A percentile compares a stretch with the other conserved stretches of the same genome.
phyloP scores from a whole-genome alignment of 2,797 vertebrate genomes.

The Takifugu ocellatus region DNA sequence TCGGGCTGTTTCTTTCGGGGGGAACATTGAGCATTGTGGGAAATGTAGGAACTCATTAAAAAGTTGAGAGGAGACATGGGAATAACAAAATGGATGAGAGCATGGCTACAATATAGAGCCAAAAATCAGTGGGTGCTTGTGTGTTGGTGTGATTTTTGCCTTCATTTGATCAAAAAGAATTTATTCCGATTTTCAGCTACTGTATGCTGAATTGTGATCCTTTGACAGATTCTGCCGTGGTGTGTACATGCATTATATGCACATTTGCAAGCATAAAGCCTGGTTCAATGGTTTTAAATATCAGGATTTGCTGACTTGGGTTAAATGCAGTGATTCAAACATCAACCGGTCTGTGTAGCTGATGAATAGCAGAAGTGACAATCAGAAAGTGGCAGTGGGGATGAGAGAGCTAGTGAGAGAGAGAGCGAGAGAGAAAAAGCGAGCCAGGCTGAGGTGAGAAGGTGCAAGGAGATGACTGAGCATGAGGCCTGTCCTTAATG shows the following conservation, averaged over 20 bases:
- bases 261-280: conserved; percentile 8
- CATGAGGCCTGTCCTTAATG: conserved; percentile 59
- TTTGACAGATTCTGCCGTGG: neutral
- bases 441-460: conserved; percentile 30
- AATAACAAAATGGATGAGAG: conserved; percentile 18
- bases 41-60: conserved; percentile 3
- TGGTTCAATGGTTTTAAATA: conserved; percentile 19
- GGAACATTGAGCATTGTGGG: neutral
- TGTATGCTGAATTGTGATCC: conserved; percentile 8
- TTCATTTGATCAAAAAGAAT: conserved; percentile 7
- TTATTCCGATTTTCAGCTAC: conserved; percentile 24
- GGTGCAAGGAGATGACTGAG: conserved; percentile 53
- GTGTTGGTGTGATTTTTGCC: conserved; percentile 20
- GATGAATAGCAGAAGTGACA: conserved; percentile 45
- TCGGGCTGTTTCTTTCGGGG: neutral
- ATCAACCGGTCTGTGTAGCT: conserved; percentile 46
- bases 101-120: conserved; percentile 21
- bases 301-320: conserved; percentile 21
- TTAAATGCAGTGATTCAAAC: conserved; percentile 29
- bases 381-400: conserved; percentile 22
- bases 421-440: conserved; percentile 6
- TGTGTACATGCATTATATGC: conserved; percentile 4
- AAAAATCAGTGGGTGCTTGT: conserved; percentile 17
- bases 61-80: neutral
- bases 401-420: conserved; percentile 14